Conservation (phyloP, 2,888 invertebrate genomes). For the Synanthedon myopaeformis region DNA sequence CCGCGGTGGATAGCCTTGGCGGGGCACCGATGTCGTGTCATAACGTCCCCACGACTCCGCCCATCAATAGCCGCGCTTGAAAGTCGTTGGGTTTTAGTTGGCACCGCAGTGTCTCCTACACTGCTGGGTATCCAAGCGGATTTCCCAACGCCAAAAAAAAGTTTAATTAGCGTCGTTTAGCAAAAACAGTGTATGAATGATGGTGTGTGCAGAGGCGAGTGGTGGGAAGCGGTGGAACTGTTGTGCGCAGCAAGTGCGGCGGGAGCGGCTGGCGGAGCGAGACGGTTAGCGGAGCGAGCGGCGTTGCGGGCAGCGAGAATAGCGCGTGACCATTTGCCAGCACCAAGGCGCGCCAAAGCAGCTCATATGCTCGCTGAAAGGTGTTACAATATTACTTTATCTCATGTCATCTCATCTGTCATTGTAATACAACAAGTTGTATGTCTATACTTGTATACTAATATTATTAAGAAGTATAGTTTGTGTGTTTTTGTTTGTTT, state of each 20-base stretch:
- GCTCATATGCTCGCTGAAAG: slow-evolving; percentile 49
- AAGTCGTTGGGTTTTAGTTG: no score
- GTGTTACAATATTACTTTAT: slow-evolving; percentile 13
- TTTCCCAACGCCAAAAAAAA: no score
- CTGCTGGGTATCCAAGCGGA: no score
- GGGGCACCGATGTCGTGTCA: no score
- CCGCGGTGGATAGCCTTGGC: no score
- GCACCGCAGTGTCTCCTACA: no score
- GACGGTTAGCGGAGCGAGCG: slow-evolving; percentile 56
- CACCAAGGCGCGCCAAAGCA: slow-evolving; percentile 21
- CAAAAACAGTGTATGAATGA: no score
- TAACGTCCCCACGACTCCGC: no score
- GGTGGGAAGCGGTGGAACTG: slow-evolving; percentile 56
- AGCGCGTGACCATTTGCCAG: slow-evolving; percentile 50
- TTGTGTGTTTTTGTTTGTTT: background rate
- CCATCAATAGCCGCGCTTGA: no score
- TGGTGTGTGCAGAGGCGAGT: slow-evolving; percentile 29
- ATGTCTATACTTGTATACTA: background rate
- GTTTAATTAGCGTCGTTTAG: no score
- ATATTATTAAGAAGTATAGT: no score
- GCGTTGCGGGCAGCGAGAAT: slow-evolving; percentile 54
- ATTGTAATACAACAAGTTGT: background rate
- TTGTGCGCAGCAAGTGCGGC: slow-evolving; percentile 39
- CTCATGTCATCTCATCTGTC: no score
- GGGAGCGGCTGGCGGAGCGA: slow-evolving; percentile 45